Evolutionary conservation across 2,113 vertebrate species (phyloP).

Genomic region (Balaenoptera acutorostrata): DNA sequence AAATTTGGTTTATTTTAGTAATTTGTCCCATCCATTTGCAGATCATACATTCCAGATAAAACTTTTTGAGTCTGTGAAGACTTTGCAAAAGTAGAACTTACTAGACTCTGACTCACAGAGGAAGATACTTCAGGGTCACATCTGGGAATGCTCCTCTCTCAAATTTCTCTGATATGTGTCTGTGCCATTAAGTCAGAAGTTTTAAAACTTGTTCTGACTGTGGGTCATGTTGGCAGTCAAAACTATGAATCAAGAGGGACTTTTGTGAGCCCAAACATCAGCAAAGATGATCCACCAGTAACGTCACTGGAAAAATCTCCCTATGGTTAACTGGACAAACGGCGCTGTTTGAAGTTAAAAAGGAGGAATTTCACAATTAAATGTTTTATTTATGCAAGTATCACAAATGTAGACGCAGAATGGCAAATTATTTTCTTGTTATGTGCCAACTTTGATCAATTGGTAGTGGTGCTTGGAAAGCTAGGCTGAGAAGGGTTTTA

Average conservation of each 20-base stretch:
- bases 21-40: background rate
- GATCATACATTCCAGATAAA: constrained; percentile 17
- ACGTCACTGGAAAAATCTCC: background rate
- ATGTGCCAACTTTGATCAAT: background rate
- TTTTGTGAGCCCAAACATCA: background rate
- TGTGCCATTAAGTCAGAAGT: background rate
- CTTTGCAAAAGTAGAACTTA: background rate
- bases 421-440: background rate
- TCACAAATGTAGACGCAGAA: background rate
- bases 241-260: background rate
- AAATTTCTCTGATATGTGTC: background rate
- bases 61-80: background rate
- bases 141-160: background rate
- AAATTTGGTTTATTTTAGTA: background rate
- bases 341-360: background rate
- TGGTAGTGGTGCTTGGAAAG: background rate
- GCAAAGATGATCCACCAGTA: background rate
- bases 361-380: background rate
- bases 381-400: background rate
- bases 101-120: background rate
- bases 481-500: background rate
- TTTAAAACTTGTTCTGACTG: constrained; percentile 17
- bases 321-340: background rate
- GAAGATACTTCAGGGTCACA: background rate
- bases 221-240: background rate